Percentiles rank a stretch among this genome's conserved stretches.
Evolutionary conservation across 2,797 vertebrate genomes (phyloP).

Genomic region (Hypotaenidia philippensis): DNA sequence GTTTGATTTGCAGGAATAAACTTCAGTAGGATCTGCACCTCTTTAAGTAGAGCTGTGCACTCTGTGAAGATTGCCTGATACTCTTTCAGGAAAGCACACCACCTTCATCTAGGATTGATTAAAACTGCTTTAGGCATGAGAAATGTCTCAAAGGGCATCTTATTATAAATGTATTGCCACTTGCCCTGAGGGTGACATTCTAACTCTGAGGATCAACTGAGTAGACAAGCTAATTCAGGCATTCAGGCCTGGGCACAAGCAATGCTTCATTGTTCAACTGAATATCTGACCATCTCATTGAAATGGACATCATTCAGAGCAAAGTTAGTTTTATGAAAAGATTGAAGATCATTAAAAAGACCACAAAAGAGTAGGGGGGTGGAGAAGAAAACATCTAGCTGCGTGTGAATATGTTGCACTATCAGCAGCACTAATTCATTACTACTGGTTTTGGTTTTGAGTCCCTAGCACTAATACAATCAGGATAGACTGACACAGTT

Average conservation of each 20-base stretch:
- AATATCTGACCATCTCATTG: not conserved
- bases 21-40: not conserved
- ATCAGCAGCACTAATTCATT: not conserved
- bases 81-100: not conserved
- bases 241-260: not conserved
- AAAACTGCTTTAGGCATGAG: not conserved
- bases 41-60: not conserved
- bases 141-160: not conserved
- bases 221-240: not conserved
- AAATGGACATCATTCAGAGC: not conserved
- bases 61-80: not conserved
- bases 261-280: not conserved
- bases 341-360: not conserved
- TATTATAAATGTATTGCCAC: not conserved
- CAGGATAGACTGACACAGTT: not conserved
- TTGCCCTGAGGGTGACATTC: not conserved
- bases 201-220: not conserved
- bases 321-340: not conserved
- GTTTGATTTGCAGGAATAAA: not conserved
- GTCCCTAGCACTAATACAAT: not conserved
- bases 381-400: not conserved
- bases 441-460: not conserved
- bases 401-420: not conserved
- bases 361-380: not conserved
- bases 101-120: not conserved